These are phyloP conservation scores for Barypeithes pellucidus DNA, from an alignment of 2,888 invertebrate species.

Conservation along the genomic window DNA sequence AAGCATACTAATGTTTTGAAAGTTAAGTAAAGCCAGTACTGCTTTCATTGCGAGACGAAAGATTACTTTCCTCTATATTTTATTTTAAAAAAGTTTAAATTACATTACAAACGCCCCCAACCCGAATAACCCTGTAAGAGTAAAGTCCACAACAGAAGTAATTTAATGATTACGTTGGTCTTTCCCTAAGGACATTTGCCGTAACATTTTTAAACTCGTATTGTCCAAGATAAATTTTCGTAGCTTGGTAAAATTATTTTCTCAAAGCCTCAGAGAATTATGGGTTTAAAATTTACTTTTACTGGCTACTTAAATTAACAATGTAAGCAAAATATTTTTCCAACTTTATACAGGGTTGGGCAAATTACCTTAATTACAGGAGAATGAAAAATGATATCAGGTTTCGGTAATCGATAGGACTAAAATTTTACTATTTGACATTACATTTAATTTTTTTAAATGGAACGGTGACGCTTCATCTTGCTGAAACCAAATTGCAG, in stretches of 20 bases:
- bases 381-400: too few relatives aligned
- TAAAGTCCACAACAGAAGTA: slow-evolving; percentile 4
- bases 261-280: neutral
- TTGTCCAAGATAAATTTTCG: neutral
- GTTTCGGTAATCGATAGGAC: too few relatives aligned
- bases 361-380: too few relatives aligned
- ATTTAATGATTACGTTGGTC: slow-evolving; percentile 3
- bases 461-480: too few relatives aligned
- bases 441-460: too few relatives aligned
- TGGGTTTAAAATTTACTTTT: neutral
- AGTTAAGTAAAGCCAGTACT: too few relatives aligned
- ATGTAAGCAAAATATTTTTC: neutral
- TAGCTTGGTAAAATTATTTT: slow-evolving; percentile 3
- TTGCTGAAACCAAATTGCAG: too few relatives aligned
- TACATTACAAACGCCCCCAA: neutral
- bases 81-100: slow-evolving; percentile 1
- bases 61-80: neutral
- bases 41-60: too few relatives aligned
- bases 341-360: neutral
- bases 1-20: too few relatives aligned
- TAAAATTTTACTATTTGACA: too few relatives aligned
- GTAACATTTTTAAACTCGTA: neutral
- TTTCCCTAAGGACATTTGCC: slow-evolving; percentile 1
- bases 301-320: neutral
- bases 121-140: neutral